phyloP scores from a whole-genome alignment of 37 sponge, comb jelly and placozoan species.

The Hormiphora californensis region DNA sequence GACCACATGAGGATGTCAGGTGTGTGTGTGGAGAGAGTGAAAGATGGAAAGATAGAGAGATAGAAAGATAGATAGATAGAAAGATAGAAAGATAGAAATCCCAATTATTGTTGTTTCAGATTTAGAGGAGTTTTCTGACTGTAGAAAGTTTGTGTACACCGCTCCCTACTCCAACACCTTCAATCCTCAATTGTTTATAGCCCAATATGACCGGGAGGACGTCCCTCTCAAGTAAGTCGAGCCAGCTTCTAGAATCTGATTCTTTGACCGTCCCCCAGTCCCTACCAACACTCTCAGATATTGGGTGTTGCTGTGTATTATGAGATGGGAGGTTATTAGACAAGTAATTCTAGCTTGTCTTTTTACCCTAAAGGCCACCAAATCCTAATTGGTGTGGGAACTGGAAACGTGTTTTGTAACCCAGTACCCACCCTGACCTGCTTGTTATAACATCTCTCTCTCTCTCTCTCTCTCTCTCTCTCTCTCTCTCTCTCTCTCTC shows the following conservation, averaged over 20 bases:
- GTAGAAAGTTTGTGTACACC: slow-evolving; percentile 31
- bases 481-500: no score
- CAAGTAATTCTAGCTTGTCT: no score
- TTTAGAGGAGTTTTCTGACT: not conserved
- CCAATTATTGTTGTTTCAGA: no score
- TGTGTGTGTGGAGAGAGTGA: no score
- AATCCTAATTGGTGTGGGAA: not conserved
- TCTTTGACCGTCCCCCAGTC: not conserved
- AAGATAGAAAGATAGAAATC: no score
- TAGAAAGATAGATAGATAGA: no score
- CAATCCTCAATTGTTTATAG: not conserved
- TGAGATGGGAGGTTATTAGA: no score
- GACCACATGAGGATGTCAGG: slow-evolving; percentile 30
- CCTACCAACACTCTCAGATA: no score
- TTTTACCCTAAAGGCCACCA: no score
- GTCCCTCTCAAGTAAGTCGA: slow-evolving; percentile 25
- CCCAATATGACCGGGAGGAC: not conserved
- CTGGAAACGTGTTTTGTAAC: not conserved
- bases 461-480: no score
- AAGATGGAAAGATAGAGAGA: no score
- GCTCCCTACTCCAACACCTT: not conserved
- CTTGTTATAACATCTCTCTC: not conserved
- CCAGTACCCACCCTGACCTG: not conserved
- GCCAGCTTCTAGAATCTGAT: not conserved
- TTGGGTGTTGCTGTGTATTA: no score